phyloP scores from a whole-genome alignment of 2,113 vertebrate species.

The Erythrocercus mccallii region DNA sequence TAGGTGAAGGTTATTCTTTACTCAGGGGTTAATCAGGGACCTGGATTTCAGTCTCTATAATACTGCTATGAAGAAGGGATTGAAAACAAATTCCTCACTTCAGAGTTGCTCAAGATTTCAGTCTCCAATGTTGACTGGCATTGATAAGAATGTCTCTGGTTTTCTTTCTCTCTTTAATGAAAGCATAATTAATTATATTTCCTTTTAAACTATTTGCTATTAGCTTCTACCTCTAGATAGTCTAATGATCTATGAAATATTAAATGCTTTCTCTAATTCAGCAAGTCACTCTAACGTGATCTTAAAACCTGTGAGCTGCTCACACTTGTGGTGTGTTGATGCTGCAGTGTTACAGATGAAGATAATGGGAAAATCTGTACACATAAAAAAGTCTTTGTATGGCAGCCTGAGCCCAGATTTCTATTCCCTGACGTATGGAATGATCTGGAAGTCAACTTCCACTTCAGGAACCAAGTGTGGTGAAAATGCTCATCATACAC shows the following conservation, averaged over 20 bases:
- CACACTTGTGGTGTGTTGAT: neutral
- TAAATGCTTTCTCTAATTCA: constrained; percentile 3
- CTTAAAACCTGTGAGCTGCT: neutral
- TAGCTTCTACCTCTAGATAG: neutral
- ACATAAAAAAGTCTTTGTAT: neutral
- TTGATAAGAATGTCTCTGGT: constrained; percentile 50
- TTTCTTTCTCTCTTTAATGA: constrained; percentile 38
- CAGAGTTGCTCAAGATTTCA: constrained; percentile 67
- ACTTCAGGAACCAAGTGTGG: neutral
- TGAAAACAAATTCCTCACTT: constrained; percentile 74
- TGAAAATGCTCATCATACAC: neutral
- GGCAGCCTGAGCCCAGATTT: neutral
- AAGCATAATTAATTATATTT: neutral
- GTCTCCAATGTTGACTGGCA: constrained; percentile 75
- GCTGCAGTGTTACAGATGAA: neutral
- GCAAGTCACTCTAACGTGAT: neutral
- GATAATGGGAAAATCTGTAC: neutral
- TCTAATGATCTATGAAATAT: neutral
- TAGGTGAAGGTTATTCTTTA: constrained; percentile 79
- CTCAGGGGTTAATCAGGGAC: constrained; percentile 83
- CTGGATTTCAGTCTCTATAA: constrained; percentile 79
- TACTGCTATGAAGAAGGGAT: constrained; percentile 67
- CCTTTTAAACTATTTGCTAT: neutral
- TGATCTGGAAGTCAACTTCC: neutral
- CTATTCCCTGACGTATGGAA: neutral